Evolutionary conservation across 2,113 vertebrate species (phyloP).

Genomic region (Gallinago undulata): DNA sequence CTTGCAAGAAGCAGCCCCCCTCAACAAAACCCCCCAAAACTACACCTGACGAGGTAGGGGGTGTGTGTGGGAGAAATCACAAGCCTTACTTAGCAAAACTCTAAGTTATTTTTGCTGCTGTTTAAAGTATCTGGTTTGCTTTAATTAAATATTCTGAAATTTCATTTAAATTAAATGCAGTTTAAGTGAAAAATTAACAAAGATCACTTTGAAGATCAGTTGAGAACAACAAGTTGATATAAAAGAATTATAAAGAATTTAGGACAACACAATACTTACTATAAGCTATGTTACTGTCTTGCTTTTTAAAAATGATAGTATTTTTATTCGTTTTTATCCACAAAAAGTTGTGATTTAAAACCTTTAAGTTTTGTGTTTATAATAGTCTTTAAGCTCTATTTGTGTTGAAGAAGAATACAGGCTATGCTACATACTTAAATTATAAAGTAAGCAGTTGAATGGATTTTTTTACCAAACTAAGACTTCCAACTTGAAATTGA

Average conservation of each 20-base stretch:
- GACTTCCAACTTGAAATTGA: not conserved
- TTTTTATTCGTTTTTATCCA: conserved; percentile 46
- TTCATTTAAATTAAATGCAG: not conserved
- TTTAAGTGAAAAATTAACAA: not conserved
- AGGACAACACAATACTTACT: conserved; percentile 30
- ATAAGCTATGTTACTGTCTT: not conserved
- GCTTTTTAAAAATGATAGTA: conserved; percentile 15
- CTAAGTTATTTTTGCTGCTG: not conserved
- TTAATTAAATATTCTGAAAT: not conserved
- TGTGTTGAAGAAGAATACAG: not conserved
- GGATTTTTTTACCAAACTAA: not conserved
- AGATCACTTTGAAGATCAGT: not conserved
- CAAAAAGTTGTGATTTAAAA: conserved; percentile 34
- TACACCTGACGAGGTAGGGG: fast-evolving
- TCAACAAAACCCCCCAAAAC: not conserved
- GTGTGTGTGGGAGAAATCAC: not conserved
- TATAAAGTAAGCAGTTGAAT: not conserved
- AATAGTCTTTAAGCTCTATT: conserved; percentile 19
- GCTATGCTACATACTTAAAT: not conserved
- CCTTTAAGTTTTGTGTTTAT: not conserved
- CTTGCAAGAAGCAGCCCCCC: not conserved
- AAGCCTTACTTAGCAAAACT: not conserved
- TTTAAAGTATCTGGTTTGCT: not conserved
- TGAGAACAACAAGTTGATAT: not conserved
- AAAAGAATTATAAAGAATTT: conserved; percentile 26